Evolutionary conservation across 2,113 vertebrate species (phyloP).

Genomic region (Passer domesticus): DNA sequence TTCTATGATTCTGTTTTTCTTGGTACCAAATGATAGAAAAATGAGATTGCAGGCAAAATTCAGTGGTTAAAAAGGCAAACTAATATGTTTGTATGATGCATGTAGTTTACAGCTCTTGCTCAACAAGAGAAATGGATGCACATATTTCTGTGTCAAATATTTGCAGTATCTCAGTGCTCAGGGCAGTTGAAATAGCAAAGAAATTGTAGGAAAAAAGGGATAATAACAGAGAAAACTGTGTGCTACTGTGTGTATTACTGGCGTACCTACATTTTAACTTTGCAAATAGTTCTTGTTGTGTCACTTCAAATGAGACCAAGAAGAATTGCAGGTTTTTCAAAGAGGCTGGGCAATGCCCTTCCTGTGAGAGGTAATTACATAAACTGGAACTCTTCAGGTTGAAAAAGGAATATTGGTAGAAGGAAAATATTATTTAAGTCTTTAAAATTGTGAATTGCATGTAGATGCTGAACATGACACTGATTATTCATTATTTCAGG

Average conservation of each 20-base stretch:
- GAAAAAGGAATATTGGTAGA: background rate
- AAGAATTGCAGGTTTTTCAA: background rate
- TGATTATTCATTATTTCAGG: conserved; percentile 10
- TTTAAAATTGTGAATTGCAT: background rate
- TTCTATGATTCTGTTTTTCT: background rate
- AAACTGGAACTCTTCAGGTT: background rate
- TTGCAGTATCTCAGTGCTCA: background rate
- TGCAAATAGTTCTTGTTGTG: background rate
- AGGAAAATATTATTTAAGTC: background rate
- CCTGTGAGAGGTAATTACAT: background rate
- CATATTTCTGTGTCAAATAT: background rate
- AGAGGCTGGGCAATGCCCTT: background rate
- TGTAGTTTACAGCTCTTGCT: background rate
- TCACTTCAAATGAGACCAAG: background rate
- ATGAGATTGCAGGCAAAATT: background rate
- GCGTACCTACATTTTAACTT: background rate
- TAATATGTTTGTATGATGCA: fast-evolving
- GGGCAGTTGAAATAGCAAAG: background rate
- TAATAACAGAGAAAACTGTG: background rate
- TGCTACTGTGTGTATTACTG: background rate
- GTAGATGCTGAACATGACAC: background rate
- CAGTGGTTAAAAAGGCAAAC: background rate
- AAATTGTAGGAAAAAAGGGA: background rate
- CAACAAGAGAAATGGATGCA: background rate
- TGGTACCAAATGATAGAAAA: background rate